Evolutionary conservation across 2,113 vertebrate species (phyloP).

Genomic region (Centropristis striata): DNA sequence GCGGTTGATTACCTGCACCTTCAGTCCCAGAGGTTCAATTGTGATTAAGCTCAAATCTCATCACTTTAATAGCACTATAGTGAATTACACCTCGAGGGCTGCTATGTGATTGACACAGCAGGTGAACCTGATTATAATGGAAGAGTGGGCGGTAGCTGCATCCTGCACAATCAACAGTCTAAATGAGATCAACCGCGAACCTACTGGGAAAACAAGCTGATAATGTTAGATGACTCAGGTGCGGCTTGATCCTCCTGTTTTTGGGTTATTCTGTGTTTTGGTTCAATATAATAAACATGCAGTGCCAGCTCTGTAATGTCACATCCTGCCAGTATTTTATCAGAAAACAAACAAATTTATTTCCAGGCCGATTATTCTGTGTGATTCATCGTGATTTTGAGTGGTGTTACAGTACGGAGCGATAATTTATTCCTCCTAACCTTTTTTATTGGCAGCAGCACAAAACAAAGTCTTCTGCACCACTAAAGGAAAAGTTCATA

Average conservation of each 20-base stretch:
- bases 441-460: conserved; percentile 42
- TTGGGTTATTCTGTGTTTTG: neutral
- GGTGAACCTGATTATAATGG: conserved; percentile 44
- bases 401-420: neutral
- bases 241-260: neutral
- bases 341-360: conserved; percentile 49
- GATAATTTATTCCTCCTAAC: conserved; percentile 14
- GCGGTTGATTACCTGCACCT: conserved; percentile 12
- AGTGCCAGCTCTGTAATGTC: neutral
- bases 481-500: conserved; percentile 28
- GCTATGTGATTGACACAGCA: conserved; percentile 35
- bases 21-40: neutral
- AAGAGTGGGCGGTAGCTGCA: neutral
- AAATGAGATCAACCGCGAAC: too few relatives aligned
- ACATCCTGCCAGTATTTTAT: conserved; percentile 21
- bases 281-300: neutral
- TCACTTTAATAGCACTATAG: conserved; percentile 56
- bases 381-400: conserved; percentile 3
- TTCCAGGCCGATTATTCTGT: conserved; percentile 51
- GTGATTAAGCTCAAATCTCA: conserved; percentile 56
- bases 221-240: neutral
- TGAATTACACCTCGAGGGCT: conserved; percentile 37
- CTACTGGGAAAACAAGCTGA: neutral
- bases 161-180: conserved; percentile 6
- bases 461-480: conserved; percentile 33